phyloP scores from a whole-genome alignment of 2,113 vertebrate species.

The Colinus virginianus region DNA sequence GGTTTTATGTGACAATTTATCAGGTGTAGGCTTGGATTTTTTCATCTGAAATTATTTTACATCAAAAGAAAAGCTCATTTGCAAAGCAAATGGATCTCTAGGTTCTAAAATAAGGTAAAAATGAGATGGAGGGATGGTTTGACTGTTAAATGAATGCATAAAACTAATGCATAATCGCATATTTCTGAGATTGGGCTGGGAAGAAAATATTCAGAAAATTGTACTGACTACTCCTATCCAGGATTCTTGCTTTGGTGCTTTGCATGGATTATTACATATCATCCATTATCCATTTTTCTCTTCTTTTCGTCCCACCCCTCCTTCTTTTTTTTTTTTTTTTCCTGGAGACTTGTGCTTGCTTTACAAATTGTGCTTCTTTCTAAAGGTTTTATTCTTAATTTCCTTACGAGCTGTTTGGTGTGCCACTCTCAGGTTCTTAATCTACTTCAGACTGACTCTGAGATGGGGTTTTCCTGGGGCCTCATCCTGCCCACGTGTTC shows the following conservation, averaged over 20 bases:
- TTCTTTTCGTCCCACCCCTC: not conserved
- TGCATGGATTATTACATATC: not conserved
- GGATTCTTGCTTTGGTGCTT: not conserved
- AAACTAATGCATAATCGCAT: not conserved
- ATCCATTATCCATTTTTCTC: accelerated
- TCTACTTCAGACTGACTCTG: not conserved
- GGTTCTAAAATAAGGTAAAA: constrained; percentile 13
- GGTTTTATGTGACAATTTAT: not conserved
- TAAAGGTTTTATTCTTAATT: not conserved
- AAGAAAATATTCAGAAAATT: not conserved
- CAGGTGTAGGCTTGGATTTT: not conserved
- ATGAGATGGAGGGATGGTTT: not conserved
- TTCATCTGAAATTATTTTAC: not conserved
- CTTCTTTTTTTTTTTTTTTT: not conserved
- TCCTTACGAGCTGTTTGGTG: not conserved
- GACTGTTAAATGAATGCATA: not conserved
- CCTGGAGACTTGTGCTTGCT: not conserved
- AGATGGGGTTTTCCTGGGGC: not conserved
- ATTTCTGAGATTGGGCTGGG: not conserved
- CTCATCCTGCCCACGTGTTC: not conserved
- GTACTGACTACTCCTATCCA: not conserved
- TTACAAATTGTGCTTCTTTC: not conserved
- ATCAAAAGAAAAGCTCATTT: constrained; percentile 5
- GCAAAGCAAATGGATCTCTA: constrained; percentile 25
- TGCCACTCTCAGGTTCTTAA: not conserved